phyloP scores from a whole-genome alignment of 2,888 invertebrate species.

The Helobdella robusta region DNA sequence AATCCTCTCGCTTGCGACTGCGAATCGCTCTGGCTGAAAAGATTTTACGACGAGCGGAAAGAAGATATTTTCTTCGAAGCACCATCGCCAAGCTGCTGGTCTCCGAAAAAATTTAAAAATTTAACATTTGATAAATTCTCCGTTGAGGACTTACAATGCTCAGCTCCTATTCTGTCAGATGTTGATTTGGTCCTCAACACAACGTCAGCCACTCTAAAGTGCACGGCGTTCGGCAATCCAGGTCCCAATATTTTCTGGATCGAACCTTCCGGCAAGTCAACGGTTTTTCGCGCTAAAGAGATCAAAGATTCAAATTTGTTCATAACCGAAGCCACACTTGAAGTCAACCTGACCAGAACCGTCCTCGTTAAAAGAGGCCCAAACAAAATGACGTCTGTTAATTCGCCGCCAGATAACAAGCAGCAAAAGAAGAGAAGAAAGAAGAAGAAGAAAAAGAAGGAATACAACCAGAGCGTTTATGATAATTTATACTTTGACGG shows the following conservation, averaged over 20 bases:
- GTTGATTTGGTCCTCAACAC: conserved; percentile 44
- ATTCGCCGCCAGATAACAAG: background rate
- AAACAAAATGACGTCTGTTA: background rate
- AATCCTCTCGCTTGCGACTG: conserved; percentile 49
- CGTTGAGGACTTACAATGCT: conserved; percentile 42
- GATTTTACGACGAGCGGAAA: conserved; percentile 39
- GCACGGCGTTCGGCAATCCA: conserved; percentile 46
- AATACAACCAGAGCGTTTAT: background rate
- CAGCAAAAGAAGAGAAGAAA: background rate
- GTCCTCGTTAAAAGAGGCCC: background rate
- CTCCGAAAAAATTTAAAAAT: conserved; percentile 39
- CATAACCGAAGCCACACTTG: background rate
- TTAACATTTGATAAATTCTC: conserved; percentile 40
- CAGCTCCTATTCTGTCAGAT: conserved; percentile 44
- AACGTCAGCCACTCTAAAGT: conserved; percentile 41
- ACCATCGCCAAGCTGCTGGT: conserved; percentile 41
- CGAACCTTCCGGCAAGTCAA: conserved; percentile 44
- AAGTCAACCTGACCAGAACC: background rate
- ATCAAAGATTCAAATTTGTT: background rate
- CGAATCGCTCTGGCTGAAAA: conserved; percentile 44
- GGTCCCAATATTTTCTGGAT: conserved; percentile 46
- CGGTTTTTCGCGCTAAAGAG: too few relatives aligned
- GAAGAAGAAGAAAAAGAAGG: background rate
- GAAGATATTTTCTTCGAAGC: conserved; percentile 37
- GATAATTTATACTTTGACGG: background rate